Percentiles rank a stretch among this genome's conserved stretches.
phyloP scores from a whole-genome alignment of 2,888 invertebrate genomes.

The Eumerus sabulonum region DNA sequence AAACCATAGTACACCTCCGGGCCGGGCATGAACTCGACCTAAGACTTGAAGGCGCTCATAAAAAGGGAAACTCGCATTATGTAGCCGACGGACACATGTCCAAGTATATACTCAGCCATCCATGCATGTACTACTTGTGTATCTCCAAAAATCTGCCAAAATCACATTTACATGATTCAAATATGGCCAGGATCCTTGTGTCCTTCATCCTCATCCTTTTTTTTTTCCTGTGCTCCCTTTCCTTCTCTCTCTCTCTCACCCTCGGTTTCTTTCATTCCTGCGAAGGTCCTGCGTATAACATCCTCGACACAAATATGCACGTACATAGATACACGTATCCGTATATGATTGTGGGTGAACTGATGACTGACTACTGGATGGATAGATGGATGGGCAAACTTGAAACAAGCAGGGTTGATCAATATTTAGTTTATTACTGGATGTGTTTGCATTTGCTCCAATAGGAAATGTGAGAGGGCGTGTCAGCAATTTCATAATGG shows the following conservation, averaged over 20 bases:
- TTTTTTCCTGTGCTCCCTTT: background rate
- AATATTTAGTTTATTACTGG: conserved; percentile 69
- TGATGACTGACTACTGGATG: conserved; percentile 11
- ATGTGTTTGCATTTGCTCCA: conserved; percentile 67
- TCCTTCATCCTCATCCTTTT: too few relatives aligned
- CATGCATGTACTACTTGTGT: background rate
- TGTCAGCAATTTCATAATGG: conserved; percentile 61
- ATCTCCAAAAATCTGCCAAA: conserved; percentile 1
- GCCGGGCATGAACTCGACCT: conserved; percentile 55
- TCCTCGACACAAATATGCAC: conserved; percentile 44
- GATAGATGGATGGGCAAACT: conserved; percentile 24
- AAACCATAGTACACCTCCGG: conserved; percentile 23
- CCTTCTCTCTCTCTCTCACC: too few relatives aligned
- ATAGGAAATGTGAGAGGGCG: conserved; percentile 67
- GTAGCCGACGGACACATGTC: background rate
- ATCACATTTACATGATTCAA: conserved; percentile 58
- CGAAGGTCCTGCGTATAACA: conserved; percentile 65
- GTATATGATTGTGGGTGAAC: conserved; percentile 38
- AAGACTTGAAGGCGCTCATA: conserved; percentile 41
- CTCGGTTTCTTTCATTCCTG: conserved; percentile 43
- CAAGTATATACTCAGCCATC: background rate
- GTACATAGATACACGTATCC: conserved; percentile 19
- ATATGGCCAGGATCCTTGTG: conserved; percentile 13
- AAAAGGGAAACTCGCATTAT: conserved; percentile 55
- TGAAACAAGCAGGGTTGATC: conserved; percentile 67